Base-by-base conservation (phyloP, 2,888 invertebrate genomes). In the Electrophaes corylata region DNA sequence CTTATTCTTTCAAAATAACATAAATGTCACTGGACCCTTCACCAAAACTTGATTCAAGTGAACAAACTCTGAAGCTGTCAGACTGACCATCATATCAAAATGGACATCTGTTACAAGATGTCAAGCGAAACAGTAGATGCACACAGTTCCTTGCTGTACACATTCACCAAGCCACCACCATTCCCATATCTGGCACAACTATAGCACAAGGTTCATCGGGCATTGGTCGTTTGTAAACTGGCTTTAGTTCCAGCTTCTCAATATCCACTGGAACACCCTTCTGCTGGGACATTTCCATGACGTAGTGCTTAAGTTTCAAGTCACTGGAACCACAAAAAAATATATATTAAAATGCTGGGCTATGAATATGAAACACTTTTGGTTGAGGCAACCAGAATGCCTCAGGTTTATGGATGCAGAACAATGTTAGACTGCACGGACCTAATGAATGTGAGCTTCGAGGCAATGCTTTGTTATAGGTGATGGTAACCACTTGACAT, bases 181-280 rank as follows among this genome's bases (percentile, higher is more conserved):
- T 56, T 45, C 75, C 85, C 5, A 86, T 79, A 49, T 86, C 85
- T 0, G 88, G 86, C 33, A 88, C 75, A 56, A 86, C 76, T 16
- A 88, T 86, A 11, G 85, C 79, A 61, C 88, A 88, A 60, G 81
- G 81, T 41, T 87, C 86, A 5, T 80, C 78, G 0, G 71, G 62
- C 12, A 73, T 69, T 0, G 77, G 76, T 10, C 79, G 72, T 2
- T 73, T 75, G 8, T 70, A 69, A 0, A 26, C 45, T 4, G 58
- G 62, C 12, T 72, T 78, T 0, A 65, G 46, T 4, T 79, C 74
- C 37, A 84, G 37, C 46, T 77, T 73, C 10, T 84, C 79, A 4
- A 81, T 59, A 54, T 88, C 84, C 8, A 88, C 62, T 12, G 78
- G 70, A 0, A 86, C 41, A 0, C 88, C 88, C 56, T 73, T 83